Base-by-base conservation (phyloP, 2,888 invertebrate genomes). In the Alsophila aescularia region DNA sequence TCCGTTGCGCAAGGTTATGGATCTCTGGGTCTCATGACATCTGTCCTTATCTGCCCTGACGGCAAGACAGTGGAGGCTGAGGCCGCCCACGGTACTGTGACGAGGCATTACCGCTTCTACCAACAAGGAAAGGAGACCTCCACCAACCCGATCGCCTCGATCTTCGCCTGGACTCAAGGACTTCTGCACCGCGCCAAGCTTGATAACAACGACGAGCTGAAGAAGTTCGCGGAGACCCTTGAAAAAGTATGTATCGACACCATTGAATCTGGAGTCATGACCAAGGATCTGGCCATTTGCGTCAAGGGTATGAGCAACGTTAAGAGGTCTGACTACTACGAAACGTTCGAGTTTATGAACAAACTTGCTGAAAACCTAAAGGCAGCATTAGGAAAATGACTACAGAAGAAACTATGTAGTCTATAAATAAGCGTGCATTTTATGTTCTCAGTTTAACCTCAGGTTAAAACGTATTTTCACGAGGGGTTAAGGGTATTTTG, bases 131-230 rank as follows among this genome's bases (percentile, higher is more conserved):
- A 98, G 84, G 99, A 99, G 90, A 99, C 99, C 0, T 99, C 99
- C 24, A 99, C 99, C 43, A 99, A 99, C 87, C 98, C 99, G 0
- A 99, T 99, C 76, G 99, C 99, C 15, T 99, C 99, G 0, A 99
- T 99, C 76, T 99, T 98, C 87, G 99, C 99, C 1, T 99, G 99
- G 99, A 98, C 98, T 0, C 94, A 95, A 70, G 99, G 99, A 40
- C 92, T 99, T 3, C 87, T 96, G 45, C 99, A 99, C 80, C 95
- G 99, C 54, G 99, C 99, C 53, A 97, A 98, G 77, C 92, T 99
- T 61, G 99, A 99, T 79, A 92, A 95, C 68, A 99, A 99, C 78
- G 77, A 85, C 6, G 92, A 92, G 42, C 92, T 99, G 40, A 93
- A 93, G 64, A 92, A 93, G 53, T 99, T 99, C 81, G 96, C 98